Evolutionary conservation across 2,888 invertebrate genomes (phyloP).

Genomic region (Pristionchus maxplancki): DNA sequence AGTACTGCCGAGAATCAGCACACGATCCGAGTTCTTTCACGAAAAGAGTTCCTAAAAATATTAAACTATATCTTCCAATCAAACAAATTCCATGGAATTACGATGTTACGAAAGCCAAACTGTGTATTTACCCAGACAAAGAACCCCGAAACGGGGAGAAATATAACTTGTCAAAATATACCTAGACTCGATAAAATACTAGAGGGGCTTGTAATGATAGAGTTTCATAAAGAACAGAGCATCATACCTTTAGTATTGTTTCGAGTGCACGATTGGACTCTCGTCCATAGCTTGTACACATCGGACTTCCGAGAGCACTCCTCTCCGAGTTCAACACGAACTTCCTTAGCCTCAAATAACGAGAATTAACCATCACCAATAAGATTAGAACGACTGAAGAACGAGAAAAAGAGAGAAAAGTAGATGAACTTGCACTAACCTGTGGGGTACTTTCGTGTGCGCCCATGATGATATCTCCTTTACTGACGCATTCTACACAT

Average conservation of each 20-base stretch:
- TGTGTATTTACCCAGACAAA: too few species aligned
- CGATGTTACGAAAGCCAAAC: too few species aligned
- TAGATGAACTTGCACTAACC: background rate
- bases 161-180: too few species aligned
- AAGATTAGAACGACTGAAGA: background rate
- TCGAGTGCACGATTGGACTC: conserved; percentile 27
- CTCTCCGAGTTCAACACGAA: conserved; percentile 27
- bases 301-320: conserved; percentile 35
- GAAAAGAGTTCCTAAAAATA: conserved; percentile 44
- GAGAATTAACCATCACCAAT: background rate
- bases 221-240: too few species aligned
- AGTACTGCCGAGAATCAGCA: conserved; percentile 22
- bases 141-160: too few species aligned
- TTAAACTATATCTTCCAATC: too few species aligned
- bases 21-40: background rate
- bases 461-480: conserved; percentile 5
- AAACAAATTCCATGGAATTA: too few species aligned
- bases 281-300: conserved; percentile 43
- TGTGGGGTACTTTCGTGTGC: conserved; percentile 46
- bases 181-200: too few species aligned
- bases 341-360: conserved; percentile 24
- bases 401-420: background rate
- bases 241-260: conserved; percentile 34
- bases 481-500: background rate
- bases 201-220: too few species aligned